Evolutionary conservation across 2,797 vertebrate species (phyloP), one percentile per base, ranked within the genome.

Genomic region (Chromobotia macracanthus): DNA sequence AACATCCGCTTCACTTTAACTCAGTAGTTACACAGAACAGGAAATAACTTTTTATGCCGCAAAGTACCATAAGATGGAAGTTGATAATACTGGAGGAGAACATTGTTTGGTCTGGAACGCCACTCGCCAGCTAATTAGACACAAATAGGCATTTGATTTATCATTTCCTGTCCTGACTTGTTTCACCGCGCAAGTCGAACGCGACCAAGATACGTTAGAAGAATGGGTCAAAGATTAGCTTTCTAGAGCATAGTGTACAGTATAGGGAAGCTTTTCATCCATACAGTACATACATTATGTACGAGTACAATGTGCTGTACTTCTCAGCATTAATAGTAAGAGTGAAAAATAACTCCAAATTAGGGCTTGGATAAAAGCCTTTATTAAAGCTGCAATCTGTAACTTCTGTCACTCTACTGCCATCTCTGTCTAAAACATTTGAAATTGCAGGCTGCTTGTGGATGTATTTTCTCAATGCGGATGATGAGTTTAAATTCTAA

Each of bases 31-130:
- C 94, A 94, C 93, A 58, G 92, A 95, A 95, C 94, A 96, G 96
- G 95, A 98, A 98, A 93, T 90, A 89, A 86, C 90, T 89, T 90
- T 95, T 93, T 93, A 94, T 51, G 19, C 18, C n/a, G 93, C 91
- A 94, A 93, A 94, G 92, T 92, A 64, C 93, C 91, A 90, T 92
- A 90, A 94, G 94, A 94, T 94, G 91, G 93, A 95, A 95, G 93
- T 90, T 94, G 94, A 95, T 96, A 94, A 91, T 67, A 83, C 89
- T 92, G 82, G 86, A 94, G 90, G 89, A 90, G 90, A 93, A 91
- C 66, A 38, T 66, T 86, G 82, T 92, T 90, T 90, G 88, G 90
- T 84, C 91, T 84, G n/a, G 87, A 91, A 87, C 89, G 86, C 85
- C 91, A 89, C 89, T 69, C 70, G 91, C 88, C 85, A 87, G 85